Conservation (phyloP, 1,140 invertebrate genomes). For the Choristoneura fumiferana region DNA sequence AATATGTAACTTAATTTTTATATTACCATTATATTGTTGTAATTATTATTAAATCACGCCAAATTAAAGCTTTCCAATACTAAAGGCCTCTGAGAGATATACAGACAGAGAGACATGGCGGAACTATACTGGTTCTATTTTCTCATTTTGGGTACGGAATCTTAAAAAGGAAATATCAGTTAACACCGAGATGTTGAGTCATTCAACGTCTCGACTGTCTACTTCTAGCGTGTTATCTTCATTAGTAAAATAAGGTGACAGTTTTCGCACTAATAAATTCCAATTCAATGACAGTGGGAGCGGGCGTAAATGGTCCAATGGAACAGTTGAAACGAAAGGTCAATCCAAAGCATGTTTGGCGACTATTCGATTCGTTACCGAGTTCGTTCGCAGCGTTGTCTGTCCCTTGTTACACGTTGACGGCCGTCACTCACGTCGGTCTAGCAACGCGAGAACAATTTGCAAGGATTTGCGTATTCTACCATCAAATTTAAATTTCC, state of each 20-base stretch:
- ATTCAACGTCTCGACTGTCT: too few relatives aligned
- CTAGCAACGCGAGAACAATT: constrained; percentile 50
- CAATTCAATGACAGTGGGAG: constrained; percentile 3
- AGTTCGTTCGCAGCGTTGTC: background rate
- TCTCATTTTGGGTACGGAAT: too few relatives aligned
- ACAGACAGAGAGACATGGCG: too few relatives aligned
- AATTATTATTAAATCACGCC: too few relatives aligned
- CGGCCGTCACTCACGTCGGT: constrained; percentile 20
- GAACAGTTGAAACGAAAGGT: constrained; percentile 1
- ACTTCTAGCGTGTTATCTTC: background rate
- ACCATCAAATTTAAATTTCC: constrained; percentile 52
- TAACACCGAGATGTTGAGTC: too few relatives aligned
- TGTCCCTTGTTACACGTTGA: constrained; percentile 29
- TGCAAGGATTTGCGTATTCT: constrained; percentile 47
- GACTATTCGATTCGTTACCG: background rate
- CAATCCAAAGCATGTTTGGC: background rate
- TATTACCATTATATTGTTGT: too few relatives aligned
- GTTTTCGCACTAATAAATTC: constrained; percentile 8
- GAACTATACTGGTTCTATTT: too few relatives aligned
- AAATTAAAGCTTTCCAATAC: too few relatives aligned
- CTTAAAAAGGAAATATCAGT: too few relatives aligned
- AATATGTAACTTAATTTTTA: too few relatives aligned
- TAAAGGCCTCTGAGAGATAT: too few relatives aligned
- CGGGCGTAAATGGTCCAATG: background rate
- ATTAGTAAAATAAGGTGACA: constrained; percentile 3